Percentiles rank a stretch among this genome's conserved stretches.
Conservation (phyloP, 2,113 vertebrate genomes). For the Sminthopsis crassicaudata region DNA sequence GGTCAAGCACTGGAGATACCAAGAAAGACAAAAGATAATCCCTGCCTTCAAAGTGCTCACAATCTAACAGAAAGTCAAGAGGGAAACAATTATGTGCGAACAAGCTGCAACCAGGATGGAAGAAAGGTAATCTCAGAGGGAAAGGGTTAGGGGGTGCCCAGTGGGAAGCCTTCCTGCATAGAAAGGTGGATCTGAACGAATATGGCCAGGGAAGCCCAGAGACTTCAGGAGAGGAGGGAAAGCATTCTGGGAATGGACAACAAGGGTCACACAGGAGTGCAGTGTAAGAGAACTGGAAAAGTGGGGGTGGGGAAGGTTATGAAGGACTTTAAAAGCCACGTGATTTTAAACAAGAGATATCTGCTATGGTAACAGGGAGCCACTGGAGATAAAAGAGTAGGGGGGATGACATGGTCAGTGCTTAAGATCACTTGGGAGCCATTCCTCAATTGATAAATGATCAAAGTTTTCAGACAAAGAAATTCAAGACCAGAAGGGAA, state of each 20-base stretch:
- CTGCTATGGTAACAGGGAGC: neutral
- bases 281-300: neutral
- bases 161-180: neutral
- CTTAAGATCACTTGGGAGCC: no score
- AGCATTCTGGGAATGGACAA: neutral
- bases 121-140: neutral
- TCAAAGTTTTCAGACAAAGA: neutral
- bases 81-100: neutral
- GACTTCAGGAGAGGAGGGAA: neutral
- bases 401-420: no score
- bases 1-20: neutral
- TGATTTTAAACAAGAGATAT: neutral
- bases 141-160: fast-evolving
- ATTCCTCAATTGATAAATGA: neutral
- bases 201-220: neutral
- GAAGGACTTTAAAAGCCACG: neutral
- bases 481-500: neutral
- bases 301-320: neutral
- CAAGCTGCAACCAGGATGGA: neutral
- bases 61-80: neutral
- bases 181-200: neutral
- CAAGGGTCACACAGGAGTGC: neutral
- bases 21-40: neutral
- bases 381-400: no score
- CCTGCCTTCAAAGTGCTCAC: neutral